Evolutionary conservation across 2,113 vertebrate species (phyloP), one percentile per base, ranked within the genome.

Genomic region (Clarias magur): DNA sequence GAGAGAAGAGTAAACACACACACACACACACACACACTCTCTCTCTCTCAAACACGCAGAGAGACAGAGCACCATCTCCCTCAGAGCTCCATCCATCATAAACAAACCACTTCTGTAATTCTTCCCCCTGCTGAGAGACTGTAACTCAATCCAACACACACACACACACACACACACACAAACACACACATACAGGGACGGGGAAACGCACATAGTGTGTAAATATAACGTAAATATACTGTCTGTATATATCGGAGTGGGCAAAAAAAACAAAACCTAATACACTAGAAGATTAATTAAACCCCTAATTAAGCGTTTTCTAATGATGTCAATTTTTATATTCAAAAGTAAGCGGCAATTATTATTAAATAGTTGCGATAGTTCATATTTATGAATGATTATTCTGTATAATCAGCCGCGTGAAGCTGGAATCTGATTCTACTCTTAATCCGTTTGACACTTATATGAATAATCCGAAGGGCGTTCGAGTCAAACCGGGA

Each of bases 21-120:
- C 65, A 2, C 53, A 56, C 53, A 79, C 48, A 79, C 23, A 76
- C 65, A 67, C 65, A 67, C 65, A 2, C 53, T n/a, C n/a, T n/a
- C n/a, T n/a, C n/a, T n/a, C n/a, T n/a, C 34, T 34, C 34, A 34
- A 34, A 21, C 48, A 60, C 79, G 38, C 57, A 60, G 0, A 81
- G 0, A 81, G 1, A 81, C 17, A 42, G 4, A 48, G 34, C 27
- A n/a, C 23, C 60, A 65, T 78, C 73, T 78, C 48, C 17, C 3
- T 79, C n/a, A 21, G 54, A 80, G 7, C 53, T 59, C 79, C 48
- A 83, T 83, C 53, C 65, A 70, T 83, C 65, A 83, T 80, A 59
- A 80, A 80, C 57, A 83, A 67, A 70, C 42, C 16, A 57, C 48
- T 65, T 34, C 60, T 53, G 27, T 57, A 68, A 84, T 84, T 72